A percentile compares a stretch with the other conserved stretches of the same genome.
phyloP scores from a whole-genome alignment of 1,140 invertebrate species.

The Ceratina calcarata region DNA sequence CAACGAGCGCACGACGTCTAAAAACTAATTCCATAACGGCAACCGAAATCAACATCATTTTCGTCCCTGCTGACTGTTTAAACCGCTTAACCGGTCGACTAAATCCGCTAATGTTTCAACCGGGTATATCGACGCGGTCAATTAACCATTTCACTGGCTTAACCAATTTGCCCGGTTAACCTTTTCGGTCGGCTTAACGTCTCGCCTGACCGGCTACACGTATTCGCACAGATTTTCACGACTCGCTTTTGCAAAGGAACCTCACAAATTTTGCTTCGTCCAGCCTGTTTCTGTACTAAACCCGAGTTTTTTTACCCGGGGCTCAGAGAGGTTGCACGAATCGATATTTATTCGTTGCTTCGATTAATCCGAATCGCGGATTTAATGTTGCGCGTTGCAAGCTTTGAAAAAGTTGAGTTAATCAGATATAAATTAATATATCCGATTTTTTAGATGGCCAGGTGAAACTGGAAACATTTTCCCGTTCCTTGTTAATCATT shows the following conservation, averaged over 20 bases:
- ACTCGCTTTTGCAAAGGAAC: constrained; percentile 4
- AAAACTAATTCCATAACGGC: neutral
- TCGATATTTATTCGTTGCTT: constrained; percentile 15
- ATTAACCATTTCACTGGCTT: constrained; percentile 49
- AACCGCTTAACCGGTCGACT: constrained; percentile 46
- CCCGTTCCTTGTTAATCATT: too few species aligned
- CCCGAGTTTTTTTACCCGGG: neutral
- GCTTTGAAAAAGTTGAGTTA: neutral
- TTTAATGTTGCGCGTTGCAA: constrained; percentile 10
- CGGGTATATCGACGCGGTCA: constrained; percentile 44
- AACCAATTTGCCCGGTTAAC: constrained; percentile 41
- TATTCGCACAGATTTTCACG: constrained; percentile 17
- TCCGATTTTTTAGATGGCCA: neutral
- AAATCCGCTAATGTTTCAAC: constrained; percentile 47
- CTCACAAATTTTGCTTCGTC: neutral
- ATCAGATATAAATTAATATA: neutral
- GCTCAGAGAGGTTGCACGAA: neutral
- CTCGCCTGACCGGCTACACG: neutral
- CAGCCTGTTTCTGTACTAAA: neutral
- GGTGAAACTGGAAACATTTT: neutral
- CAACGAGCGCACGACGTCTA: neutral
- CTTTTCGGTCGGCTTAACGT: constrained; percentile 45
- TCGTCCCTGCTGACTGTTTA: constrained; percentile 39
- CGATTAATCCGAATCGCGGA: constrained; percentile 4
- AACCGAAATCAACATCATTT: constrained; percentile 22